Evolutionary conservation across 1,140 invertebrate genomes (phyloP).

Genomic region (Caenorhabditis remanei): DNA sequence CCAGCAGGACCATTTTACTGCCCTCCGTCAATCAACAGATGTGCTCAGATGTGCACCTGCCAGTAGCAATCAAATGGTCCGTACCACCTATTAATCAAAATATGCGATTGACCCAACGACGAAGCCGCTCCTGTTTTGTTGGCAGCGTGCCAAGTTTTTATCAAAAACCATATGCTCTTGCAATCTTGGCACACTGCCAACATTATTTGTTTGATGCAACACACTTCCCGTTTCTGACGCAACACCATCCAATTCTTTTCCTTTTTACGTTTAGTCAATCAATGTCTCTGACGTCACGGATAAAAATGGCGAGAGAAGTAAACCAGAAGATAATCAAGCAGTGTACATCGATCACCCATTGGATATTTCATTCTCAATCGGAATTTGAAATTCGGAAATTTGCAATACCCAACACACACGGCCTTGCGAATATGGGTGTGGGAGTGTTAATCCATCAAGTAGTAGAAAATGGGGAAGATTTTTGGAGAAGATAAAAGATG

Average conservation of each 20-base stretch:
- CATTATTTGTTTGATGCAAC: neutral
- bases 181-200: neutral
- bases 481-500: slow-evolving; percentile 8
- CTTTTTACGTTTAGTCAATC: no score
- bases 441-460: slow-evolving; percentile 46
- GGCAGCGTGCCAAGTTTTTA: neutral
- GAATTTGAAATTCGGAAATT: neutral
- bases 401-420: neutral
- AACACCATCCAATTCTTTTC: neutral
- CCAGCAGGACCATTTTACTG: neutral
- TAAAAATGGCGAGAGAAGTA: neutral
- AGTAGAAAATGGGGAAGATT: neutral
- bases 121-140: no score
- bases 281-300: slow-evolving; percentile 1
- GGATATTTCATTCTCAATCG: no score
- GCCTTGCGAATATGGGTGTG: slow-evolving; percentile 3
- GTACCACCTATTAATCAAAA: neutral
- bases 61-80: neutral
- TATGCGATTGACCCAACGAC: neutral
- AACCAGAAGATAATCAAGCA: neutral
- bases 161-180: neutral
- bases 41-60: slow-evolving; percentile 29
- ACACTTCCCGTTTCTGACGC: neutral
- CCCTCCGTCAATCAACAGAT: slow-evolving; percentile 13
- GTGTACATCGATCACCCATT: no score